phyloP scores from a whole-genome alignment of 2,113 vertebrate species.

The Scopus umbretta region DNA sequence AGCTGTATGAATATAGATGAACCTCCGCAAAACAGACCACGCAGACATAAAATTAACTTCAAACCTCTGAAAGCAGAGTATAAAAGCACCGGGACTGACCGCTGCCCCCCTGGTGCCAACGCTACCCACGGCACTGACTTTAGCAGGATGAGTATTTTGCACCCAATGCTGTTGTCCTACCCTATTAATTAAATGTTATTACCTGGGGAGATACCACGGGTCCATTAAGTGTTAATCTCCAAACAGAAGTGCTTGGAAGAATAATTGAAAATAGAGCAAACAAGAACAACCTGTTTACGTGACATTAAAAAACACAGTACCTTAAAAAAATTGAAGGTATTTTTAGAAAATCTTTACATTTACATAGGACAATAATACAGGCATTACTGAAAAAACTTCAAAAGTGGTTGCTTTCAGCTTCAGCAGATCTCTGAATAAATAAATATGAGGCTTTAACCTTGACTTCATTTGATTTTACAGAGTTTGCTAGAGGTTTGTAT shows the following conservation, averaged over 20 bases:
- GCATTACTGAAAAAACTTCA: not conserved
- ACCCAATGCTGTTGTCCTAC: not conserved
- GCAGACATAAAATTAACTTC: not conserved
- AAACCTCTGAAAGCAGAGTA: not conserved
- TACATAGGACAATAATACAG: accelerated
- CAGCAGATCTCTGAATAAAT: not conserved
- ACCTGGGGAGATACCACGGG: not conserved
- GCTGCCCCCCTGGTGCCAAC: not conserved
- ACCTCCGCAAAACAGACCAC: not conserved
- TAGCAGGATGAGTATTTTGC: not conserved
- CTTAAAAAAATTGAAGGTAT: not conserved
- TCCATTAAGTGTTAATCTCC: not conserved
- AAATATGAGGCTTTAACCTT: not conserved
- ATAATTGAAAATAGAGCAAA: not conserved
- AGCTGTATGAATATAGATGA: not conserved
- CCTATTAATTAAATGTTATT: no score
- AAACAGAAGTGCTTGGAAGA: not conserved
- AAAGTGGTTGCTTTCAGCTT: not conserved
- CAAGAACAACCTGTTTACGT: not conserved
- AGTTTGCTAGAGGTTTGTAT: no score
- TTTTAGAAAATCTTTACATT: not conserved
- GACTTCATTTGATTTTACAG: not conserved
- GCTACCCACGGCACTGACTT: no score
- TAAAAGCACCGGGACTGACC: not conserved
- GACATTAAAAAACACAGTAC: not conserved